Conservation (phyloP, 2,113 vertebrate species). For the Notothenia rossii region DNA sequence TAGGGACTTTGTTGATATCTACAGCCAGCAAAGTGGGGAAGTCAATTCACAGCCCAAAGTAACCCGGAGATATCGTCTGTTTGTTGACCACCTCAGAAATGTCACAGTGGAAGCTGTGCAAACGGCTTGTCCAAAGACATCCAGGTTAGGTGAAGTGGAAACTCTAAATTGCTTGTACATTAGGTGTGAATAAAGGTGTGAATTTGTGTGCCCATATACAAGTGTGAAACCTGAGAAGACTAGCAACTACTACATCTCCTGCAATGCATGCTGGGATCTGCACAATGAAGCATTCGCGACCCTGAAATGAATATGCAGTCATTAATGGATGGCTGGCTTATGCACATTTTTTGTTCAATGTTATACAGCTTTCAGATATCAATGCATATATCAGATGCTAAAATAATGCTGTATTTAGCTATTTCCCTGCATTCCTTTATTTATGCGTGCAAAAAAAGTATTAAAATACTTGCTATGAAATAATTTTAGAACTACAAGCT, state of each 20-base stretch:
- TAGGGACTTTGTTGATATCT: background rate
- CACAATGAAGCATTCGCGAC: constrained; percentile 24
- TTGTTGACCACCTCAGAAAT: constrained; percentile 13
- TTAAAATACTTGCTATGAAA: background rate
- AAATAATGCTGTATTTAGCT: background rate
- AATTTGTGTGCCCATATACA: constrained; percentile 41
- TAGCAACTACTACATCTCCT: constrained; percentile 2
- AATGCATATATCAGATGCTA: background rate
- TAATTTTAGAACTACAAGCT: background rate
- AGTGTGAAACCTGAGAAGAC: constrained; percentile 13
- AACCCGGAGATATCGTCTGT: background rate
- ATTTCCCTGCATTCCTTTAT: background rate
- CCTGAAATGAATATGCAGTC: constrained; percentile 6
- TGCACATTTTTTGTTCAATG: constrained; percentile 11
- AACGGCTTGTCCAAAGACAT: constrained; percentile 45
- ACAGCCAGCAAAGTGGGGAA: background rate
- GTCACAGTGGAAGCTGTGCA: constrained; percentile 33
- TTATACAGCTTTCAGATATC: background rate
- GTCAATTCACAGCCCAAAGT: constrained; percentile 1
- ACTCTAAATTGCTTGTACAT: constrained; percentile 23
- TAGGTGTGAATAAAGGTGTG: constrained; percentile 47
- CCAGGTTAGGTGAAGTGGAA: constrained; percentile 43
- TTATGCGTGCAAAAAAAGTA: background rate
- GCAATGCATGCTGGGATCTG: constrained; percentile 25
- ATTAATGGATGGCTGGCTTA: constrained; percentile 16